Conservation (phyloP, 2,113 vertebrate genomes). For the Corydoras maculifer region DNA sequence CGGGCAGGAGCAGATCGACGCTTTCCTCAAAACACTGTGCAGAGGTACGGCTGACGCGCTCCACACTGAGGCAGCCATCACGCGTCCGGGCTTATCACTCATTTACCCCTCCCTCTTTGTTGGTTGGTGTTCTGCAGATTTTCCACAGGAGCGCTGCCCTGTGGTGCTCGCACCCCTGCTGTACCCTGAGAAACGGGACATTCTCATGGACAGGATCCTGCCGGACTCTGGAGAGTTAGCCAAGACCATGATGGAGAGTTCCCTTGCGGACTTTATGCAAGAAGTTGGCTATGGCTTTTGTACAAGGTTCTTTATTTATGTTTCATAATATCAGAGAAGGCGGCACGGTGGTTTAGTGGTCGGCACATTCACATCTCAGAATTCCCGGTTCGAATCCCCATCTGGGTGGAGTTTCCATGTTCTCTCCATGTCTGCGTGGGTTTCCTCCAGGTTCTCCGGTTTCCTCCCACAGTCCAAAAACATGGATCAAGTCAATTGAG, state of each 20-base stretch:
- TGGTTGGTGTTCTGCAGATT: conserved; percentile 70
- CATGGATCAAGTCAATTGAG: too few relatives aligned
- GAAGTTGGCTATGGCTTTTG: conserved; percentile 99
- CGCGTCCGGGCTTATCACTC: too few relatives aligned
- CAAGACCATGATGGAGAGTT: conserved; percentile 99
- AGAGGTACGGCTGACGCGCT: conserved; percentile 70
- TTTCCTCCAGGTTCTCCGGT: too few relatives aligned
- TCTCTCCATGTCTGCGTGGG: too few relatives aligned
- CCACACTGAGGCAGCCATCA: background rate
- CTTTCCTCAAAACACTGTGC: conserved; percentile 97
- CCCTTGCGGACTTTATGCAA: conserved; percentile 97
- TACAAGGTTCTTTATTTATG: conserved; percentile 69
- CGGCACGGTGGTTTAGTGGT: too few relatives aligned
- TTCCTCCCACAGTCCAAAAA: too few relatives aligned
- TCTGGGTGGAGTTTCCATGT: too few relatives aligned
- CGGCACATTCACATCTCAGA: too few relatives aligned
- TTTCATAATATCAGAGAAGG: background rate
- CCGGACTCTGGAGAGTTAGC: conserved; percentile 99
- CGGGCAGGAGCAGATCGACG: conserved; percentile 97
- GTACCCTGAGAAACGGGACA: conserved; percentile 99
- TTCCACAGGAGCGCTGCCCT: conserved; percentile 96
- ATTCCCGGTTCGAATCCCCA: too few relatives aligned
- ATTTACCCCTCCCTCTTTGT: too few relatives aligned
- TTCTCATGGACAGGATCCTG: conserved; percentile 99
- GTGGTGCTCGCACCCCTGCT: conserved; percentile 99